Evolutionary conservation across 2,888 invertebrate species (phyloP).

Genomic region (Melinaea marsaeus): DNA sequence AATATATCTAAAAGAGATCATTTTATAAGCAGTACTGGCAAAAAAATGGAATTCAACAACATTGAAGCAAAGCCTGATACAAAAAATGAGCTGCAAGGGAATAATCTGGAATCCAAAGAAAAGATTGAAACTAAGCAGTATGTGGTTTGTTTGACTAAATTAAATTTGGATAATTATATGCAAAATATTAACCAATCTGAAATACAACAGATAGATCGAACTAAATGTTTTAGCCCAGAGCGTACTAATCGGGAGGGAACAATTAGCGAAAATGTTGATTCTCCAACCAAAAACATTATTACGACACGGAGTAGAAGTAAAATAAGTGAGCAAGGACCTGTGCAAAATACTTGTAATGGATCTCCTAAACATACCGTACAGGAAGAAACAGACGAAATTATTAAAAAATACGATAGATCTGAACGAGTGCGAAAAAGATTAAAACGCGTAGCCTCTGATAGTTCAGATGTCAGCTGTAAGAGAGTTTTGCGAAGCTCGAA

Average conservation of each 20-base stretch:
- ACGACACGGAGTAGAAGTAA: constrained; percentile 39
- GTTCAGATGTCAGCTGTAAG: constrained; percentile 38
- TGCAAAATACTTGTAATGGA: neutral
- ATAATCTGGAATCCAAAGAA: neutral
- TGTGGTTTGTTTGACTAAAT: constrained; percentile 14
- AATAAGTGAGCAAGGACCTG: constrained; percentile 15
- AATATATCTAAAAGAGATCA: constrained; percentile 18
- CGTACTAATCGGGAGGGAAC: neutral
- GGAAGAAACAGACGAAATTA: constrained; percentile 1
- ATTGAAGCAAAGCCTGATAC: constrained; percentile 8
- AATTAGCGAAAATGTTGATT: neutral
- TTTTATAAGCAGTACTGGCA: constrained; percentile 9
- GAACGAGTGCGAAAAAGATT: constrained; percentile 17
- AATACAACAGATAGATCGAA: neutral
- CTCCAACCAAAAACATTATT: neutral
- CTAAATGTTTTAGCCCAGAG: neutral
- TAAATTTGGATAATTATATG: neutral
- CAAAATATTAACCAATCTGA: neutral
- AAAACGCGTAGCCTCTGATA: constrained; percentile 38
- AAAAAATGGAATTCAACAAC: constrained; percentile 6
- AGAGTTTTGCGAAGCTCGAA: constrained; percentile 48
- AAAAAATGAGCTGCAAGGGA: neutral
- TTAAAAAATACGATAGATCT: constrained; percentile 9
- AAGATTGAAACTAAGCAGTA: constrained; percentile 6
- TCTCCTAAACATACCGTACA: neutral